Evolutionary conservation across 2,113 vertebrate species (phyloP).

Genomic region (Empidonax alnorum): DNA sequence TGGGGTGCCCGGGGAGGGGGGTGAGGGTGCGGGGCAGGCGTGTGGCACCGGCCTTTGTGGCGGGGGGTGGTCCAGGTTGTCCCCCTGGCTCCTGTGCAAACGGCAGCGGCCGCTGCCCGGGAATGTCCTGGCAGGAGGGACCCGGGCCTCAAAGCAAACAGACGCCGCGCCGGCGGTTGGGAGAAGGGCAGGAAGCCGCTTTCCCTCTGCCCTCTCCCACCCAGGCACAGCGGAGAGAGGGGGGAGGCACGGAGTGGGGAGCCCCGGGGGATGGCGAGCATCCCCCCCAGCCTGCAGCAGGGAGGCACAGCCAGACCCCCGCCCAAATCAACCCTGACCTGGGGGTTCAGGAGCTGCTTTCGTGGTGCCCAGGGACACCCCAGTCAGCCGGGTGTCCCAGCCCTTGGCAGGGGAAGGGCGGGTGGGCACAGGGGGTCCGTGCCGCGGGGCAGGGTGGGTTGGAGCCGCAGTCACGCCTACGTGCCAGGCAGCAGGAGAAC

Average conservation of each 20-base stretch:
- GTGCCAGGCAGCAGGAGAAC: constrained; percentile 6
- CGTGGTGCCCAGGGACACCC: fast-evolving
- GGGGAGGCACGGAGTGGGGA: fast-evolving
- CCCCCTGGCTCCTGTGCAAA: not conserved
- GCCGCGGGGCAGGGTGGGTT: not conserved
- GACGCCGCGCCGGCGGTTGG: not conserved
- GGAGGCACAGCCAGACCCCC: not conserved
- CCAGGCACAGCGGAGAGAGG: fast-evolving
- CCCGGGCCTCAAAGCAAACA: constrained; percentile 65
- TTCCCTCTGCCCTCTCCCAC: constrained; percentile 13
- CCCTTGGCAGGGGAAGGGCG: not conserved
- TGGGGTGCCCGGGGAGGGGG: not conserved
- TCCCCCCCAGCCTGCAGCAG: not conserved
- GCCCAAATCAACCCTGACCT: not conserved
- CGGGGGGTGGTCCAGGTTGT: not conserved
- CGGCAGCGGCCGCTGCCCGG: constrained; percentile 16
- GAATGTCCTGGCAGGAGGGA: constrained; percentile 59
- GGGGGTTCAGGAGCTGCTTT: not conserved
- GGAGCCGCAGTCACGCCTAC: not conserved
- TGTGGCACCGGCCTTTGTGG: not conserved
- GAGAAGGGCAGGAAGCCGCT: not conserved
- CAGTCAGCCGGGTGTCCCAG: fast-evolving
- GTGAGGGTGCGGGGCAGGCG: fast-evolving
- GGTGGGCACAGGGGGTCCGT: not conserved
- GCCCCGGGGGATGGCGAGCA: fast-evolving